These are phyloP conservation scores for Cephalotes varians DNA, from an alignment of 2,888 invertebrate species.

Conservation along the genomic window DNA sequence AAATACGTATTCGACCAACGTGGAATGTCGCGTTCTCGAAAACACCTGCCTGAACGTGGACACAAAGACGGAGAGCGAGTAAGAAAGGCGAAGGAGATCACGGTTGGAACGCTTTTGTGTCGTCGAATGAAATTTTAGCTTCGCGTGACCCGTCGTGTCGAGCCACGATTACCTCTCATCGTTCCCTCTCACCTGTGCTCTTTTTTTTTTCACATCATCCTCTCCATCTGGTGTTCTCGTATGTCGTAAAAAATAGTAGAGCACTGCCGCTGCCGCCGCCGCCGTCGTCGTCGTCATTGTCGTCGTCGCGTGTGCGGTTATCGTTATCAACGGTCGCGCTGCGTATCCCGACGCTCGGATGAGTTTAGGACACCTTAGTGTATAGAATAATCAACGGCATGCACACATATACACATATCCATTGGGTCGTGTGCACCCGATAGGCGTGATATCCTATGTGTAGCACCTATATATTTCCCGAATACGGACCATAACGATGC, in stretches of 20 bases:
- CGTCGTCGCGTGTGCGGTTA: conserved; percentile 44
- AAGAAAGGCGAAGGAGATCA: conserved; percentile 40
- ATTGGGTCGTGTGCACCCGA: background rate
- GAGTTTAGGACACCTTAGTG: background rate
- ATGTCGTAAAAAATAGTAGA: conserved; percentile 48
- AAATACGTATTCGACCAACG: background rate
- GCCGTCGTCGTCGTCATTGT: background rate
- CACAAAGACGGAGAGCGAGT: conserved; percentile 12
- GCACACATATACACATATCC: background rate
- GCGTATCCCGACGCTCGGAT: conserved; percentile 24
- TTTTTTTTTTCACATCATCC: conserved; percentile 24
- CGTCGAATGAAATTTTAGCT: conserved; percentile 53
- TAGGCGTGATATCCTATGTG: background rate
- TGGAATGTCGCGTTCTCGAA: conserved; percentile 29
- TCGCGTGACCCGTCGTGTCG: conserved; percentile 51
- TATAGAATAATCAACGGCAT: conserved; percentile 34
- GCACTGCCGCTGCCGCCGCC: background rate
- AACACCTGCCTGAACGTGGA: conserved; percentile 12
- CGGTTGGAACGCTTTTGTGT: conserved; percentile 49
- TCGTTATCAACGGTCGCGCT: conserved; percentile 50
- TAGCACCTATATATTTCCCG: conserved; percentile 19
- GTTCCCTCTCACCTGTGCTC: conserved; percentile 37
- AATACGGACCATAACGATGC: background rate
- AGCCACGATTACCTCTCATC: conserved; percentile 28
- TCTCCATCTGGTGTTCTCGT: conserved; percentile 47